phyloP scores from a whole-genome alignment of 1,140 invertebrate genomes.

The Choristoneura fumiferana region DNA sequence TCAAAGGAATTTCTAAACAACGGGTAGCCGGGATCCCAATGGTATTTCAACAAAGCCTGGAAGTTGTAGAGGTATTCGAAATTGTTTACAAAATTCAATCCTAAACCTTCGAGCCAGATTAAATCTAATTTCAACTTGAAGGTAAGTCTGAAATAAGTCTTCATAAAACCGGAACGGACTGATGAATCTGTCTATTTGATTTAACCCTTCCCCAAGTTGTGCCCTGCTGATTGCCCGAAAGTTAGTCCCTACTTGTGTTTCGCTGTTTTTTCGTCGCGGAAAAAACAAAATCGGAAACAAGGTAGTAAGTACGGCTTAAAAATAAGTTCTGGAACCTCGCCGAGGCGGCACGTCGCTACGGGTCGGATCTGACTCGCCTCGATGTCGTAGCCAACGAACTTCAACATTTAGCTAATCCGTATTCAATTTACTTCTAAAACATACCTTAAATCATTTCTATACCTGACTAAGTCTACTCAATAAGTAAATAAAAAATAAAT shows the following conservation, averaged over 20 bases:
- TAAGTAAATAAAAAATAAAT: too few relatives aligned
- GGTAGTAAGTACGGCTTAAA: slow-evolving; percentile 69
- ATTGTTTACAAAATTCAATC: slow-evolving; percentile 79
- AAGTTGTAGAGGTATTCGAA: slow-evolving; percentile 75
- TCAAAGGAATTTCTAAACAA: slow-evolving; percentile 73
- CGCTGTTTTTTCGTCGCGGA: slow-evolving; percentile 51
- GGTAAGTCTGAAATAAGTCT: slow-evolving; percentile 79
- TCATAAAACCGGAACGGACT: slow-evolving; percentile 73
- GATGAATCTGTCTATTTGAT: slow-evolving; percentile 57
- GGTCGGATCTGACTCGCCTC: background rate
- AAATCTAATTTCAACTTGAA: slow-evolving; percentile 78
- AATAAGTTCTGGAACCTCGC: slow-evolving; percentile 52
- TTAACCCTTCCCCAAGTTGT: slow-evolving; percentile 72
- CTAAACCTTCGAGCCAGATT: slow-evolving; percentile 76
- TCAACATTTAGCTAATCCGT: slow-evolving; percentile 1
- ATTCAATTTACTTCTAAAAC: too few relatives aligned
- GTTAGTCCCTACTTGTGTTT: slow-evolving; percentile 65
- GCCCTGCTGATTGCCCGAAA: slow-evolving; percentile 75
- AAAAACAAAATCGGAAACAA: slow-evolving; percentile 74
- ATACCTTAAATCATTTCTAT: too few relatives aligned
- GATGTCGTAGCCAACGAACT: background rate
- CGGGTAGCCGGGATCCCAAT: slow-evolving; percentile 66
- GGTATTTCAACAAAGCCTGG: slow-evolving; percentile 75
- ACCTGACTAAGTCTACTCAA: too few relatives aligned
- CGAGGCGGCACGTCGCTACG: slow-evolving; percentile 21